Conservation (phyloP, 2,797 vertebrate genomes). For the Sebastes diploproa region DNA sequence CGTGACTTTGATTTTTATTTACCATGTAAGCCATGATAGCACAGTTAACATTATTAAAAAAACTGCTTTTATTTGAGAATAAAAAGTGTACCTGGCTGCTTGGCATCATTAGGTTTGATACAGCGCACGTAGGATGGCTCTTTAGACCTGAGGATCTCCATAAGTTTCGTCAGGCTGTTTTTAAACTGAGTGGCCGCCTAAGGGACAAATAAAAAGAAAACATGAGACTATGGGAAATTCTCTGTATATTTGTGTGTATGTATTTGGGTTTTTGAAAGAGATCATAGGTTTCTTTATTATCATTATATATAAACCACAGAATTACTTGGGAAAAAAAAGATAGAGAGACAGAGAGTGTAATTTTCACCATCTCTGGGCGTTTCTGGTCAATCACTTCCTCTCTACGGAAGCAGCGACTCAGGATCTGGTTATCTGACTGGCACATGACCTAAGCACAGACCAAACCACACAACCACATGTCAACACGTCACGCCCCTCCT, state of each 20-base stretch:
- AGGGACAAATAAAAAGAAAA: background rate
- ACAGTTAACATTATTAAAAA: background rate
- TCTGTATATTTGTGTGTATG: background rate
- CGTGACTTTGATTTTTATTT: background rate
- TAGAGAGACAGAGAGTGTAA: background rate
- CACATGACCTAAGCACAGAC: slow-evolving; percentile 89
- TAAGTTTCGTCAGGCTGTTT: slow-evolving; percentile 92
- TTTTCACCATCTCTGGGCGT: slow-evolving; percentile 91
- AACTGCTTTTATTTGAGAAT: background rate
- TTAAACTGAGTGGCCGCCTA: slow-evolving; percentile 97
- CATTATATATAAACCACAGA: background rate
- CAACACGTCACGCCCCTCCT: background rate
- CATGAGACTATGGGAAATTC: background rate
- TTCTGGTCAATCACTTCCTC: slow-evolving; percentile 94
- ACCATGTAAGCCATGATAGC: background rate
- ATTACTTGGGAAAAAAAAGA: background rate
- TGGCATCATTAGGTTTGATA: slow-evolving; percentile 96
- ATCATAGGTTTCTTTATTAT: background rate
- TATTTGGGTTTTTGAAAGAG: background rate
- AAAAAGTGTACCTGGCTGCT: slow-evolving; percentile 88
- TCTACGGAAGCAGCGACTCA: slow-evolving; percentile 91
- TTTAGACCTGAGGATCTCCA: slow-evolving; percentile 97
- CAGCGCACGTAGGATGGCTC: slow-evolving; percentile 97
- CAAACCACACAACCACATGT: slow-evolving; percentile 51
- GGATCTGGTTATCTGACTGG: slow-evolving; percentile 90